These are phyloP conservation scores for Microhierax caerulescens DNA, from an alignment of 2,797 vertebrate species.

Conservation along the genomic window DNA sequence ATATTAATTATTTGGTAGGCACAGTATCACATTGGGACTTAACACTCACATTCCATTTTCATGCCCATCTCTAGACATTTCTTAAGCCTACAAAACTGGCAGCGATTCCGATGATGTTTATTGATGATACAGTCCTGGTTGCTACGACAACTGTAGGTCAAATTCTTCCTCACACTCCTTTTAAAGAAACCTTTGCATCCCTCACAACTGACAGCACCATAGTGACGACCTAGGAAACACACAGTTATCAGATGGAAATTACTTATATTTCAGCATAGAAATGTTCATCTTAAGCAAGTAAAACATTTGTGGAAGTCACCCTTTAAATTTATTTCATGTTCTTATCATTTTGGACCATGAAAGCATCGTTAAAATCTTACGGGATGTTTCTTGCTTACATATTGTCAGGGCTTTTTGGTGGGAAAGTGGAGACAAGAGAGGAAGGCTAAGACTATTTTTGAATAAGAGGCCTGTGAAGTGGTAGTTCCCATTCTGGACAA, in stretches of 20 bases:
- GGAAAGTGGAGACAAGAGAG: not conserved
- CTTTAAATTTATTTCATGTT: not conserved
- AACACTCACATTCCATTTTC: conserved; percentile 97
- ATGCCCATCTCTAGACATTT: conserved; percentile 99
- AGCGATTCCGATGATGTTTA: conserved; percentile 98
- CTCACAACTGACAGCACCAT: conserved; percentile 97
- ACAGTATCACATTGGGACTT: not conserved
- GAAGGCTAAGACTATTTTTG: not conserved
- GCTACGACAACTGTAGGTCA: conserved; percentile 97
- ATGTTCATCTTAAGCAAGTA: not conserved
- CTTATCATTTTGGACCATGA: not conserved
- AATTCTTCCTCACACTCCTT: conserved; percentile 94
- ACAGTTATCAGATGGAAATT: not conserved
- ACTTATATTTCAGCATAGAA: not conserved
- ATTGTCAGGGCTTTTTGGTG: not conserved
- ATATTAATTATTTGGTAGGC: not conserved
- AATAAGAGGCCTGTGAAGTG: not conserved
- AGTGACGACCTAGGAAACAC: conserved; percentile 89
- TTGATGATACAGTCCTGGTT: conserved; percentile 98
- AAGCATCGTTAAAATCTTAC: not conserved
- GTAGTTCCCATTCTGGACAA: not conserved
- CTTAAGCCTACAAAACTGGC: conserved; percentile 94
- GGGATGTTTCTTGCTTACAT: not conserved
- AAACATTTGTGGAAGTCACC: not conserved
- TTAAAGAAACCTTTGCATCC: conserved; percentile 99